A percentile compares a stretch with the other conserved stretches of the same genome.
Evolutionary conservation across 2,888 invertebrate species (phyloP).

Genomic region (Ectemnius cavifrons): DNA sequence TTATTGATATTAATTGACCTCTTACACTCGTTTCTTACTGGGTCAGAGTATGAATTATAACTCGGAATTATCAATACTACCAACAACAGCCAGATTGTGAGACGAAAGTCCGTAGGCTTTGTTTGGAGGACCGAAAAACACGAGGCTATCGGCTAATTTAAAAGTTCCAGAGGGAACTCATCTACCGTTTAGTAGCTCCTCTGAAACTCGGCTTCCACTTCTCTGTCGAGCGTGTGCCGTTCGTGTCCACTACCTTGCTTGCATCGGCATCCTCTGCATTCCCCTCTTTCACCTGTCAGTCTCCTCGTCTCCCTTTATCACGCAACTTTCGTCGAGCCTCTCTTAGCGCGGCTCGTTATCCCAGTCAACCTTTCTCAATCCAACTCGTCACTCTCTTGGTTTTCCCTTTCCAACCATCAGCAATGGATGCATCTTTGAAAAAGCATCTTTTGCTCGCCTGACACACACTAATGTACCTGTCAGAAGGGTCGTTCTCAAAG

Average conservation of each 20-base stretch:
- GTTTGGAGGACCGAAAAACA: constrained; percentile 46
- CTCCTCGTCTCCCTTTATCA: too few relatives aligned
- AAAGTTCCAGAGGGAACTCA: constrained; percentile 65
- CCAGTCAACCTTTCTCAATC: too few relatives aligned
- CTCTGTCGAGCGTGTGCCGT: constrained; percentile 22
- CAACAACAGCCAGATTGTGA: not conserved
- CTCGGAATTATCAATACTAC: constrained; percentile 47
- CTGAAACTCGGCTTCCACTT: constrained; percentile 34
- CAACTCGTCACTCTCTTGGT: too few relatives aligned
- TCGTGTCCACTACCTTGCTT: constrained; percentile 12
- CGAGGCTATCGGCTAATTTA: constrained; percentile 65
- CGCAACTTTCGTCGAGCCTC: too few relatives aligned
- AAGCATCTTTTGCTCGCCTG: too few relatives aligned
- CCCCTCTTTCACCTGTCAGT: too few relatives aligned
- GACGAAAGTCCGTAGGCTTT: constrained; percentile 34
- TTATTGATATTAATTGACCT: constrained; percentile 50
- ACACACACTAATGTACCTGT: too few relatives aligned
- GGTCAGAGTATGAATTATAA: constrained; percentile 30
- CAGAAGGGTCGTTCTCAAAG: too few relatives aligned
- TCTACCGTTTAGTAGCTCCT: constrained; percentile 60
- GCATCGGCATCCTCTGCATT: not conserved
- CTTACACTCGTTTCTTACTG: not conserved
- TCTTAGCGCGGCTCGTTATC: too few relatives aligned
- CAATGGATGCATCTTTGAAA: too few relatives aligned
- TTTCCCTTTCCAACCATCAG: too few relatives aligned